These are phyloP conservation scores for Macrophya alboannulata DNA, from an alignment of 2,888 invertebrate genomes.

Conservation along the genomic window DNA sequence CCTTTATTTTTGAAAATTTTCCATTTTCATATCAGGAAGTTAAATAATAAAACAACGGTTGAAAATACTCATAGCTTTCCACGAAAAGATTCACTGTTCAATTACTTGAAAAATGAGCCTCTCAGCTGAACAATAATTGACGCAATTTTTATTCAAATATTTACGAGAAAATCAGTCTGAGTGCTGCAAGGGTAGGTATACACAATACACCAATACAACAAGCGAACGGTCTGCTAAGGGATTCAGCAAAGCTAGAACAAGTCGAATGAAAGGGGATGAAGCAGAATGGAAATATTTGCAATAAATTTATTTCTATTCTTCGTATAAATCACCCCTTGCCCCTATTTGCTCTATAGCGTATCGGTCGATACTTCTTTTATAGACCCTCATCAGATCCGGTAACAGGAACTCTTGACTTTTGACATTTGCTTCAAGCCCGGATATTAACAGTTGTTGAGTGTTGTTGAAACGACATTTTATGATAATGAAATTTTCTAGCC, in stretches of 20 bases:
- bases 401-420: neutral
- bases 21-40: too few species aligned
- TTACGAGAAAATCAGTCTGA: neutral
- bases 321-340: neutral
- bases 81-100: neutral
- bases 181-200: neutral
- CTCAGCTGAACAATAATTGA: neutral
- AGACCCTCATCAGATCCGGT: neutral
- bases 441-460: neutral
- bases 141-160: neutral
- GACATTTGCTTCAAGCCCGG: neutral
- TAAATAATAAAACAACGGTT: neutral
- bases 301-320: slow-evolving; percentile 26
- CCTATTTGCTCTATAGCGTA: neutral
- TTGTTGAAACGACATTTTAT: too few species aligned
- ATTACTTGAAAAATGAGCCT: neutral
- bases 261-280: neutral
- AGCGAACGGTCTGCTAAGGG: neutral
- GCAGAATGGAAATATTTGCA: slow-evolving; percentile 8
- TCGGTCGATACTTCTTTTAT: neutral
- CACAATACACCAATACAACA: neutral
- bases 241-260: neutral
- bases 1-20: too few species aligned
- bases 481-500: too few species aligned
- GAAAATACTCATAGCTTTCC: neutral